Evolutionary conservation across 2,888 invertebrate genomes (phyloP).

Genomic region (Penaeus monodon): DNA sequence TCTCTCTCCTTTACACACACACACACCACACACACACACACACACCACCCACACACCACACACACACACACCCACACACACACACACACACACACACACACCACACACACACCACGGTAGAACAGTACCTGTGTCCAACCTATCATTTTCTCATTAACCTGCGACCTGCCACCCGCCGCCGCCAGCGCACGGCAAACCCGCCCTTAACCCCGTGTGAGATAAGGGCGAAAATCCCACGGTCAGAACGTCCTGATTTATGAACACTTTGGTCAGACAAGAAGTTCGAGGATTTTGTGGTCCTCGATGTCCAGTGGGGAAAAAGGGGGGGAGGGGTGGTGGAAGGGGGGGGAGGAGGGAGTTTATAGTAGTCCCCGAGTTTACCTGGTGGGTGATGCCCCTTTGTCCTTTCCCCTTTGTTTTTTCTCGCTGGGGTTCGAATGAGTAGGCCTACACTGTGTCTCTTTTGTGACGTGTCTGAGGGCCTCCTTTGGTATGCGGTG

Average conservation of each 20-base stretch:
- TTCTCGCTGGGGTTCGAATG: too few species aligned
- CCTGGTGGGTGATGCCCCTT: too few species aligned
- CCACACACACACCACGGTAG: conserved; percentile 35
- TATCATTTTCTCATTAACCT: conserved; percentile 46
- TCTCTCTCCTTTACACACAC: too few species aligned
- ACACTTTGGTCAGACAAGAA: conserved; percentile 11
- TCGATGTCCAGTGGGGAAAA: not conserved
- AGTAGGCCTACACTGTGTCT: too few species aligned
- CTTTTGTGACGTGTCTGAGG: too few species aligned
- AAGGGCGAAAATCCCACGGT: not conserved
- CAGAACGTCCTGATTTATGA: not conserved
- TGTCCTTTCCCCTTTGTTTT: too few species aligned
- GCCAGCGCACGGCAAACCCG: not conserved
- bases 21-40: too few species aligned
- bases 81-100: conserved; percentile 25
- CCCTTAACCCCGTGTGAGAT: not conserved
- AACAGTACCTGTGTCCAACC: conserved; percentile 30
- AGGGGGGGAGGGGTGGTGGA: not conserved
- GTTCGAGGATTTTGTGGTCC: not conserved
- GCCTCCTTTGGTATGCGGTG: too few species aligned
- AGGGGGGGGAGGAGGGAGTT: too few species aligned
- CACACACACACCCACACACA: conserved; percentile 32
- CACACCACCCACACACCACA: conserved; percentile 9
- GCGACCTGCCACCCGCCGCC: conserved; percentile 27
- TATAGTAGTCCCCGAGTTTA: too few species aligned